Evolutionary conservation across 2,797 vertebrate species (phyloP).

Genomic region (Tympanoctomys barrerae): DNA sequence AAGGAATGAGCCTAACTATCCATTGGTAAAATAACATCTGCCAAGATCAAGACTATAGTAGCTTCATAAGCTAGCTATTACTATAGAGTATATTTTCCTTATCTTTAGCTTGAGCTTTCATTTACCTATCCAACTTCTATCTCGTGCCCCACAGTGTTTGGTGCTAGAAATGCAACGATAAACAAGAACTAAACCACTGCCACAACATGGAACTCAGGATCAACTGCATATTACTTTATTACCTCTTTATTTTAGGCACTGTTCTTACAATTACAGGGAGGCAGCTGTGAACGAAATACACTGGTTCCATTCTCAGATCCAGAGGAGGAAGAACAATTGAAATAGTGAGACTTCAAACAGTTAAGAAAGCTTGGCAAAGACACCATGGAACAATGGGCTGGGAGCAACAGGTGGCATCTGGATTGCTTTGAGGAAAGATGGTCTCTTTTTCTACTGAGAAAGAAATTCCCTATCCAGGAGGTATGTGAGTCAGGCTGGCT

Average conservation of each 20-base stretch:
- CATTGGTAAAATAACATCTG: background rate
- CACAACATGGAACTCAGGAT: background rate
- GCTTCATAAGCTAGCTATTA: background rate
- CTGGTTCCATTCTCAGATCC: background rate
- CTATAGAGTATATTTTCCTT: background rate
- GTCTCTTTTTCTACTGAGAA: background rate
- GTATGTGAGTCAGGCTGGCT: background rate
- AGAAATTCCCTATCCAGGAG: background rate
- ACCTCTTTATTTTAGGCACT: background rate
- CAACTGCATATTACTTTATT: background rate
- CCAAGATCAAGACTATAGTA: background rate
- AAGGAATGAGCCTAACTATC: background rate
- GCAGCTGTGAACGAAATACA: background rate
- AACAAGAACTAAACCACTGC: background rate
- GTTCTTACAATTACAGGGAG: background rate
- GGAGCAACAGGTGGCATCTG: background rate
- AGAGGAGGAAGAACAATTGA: background rate
- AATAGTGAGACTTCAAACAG: background rate
- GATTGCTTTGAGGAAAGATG: background rate
- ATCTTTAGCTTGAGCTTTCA: background rate
- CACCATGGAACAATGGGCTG: background rate
- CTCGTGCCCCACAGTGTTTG: background rate
- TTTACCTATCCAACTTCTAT: background rate
- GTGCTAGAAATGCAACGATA: background rate
- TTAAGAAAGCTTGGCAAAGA: background rate